Evolutionary conservation across 2,888 invertebrate species (phyloP).

Genomic region (Tipula helvola): DNA sequence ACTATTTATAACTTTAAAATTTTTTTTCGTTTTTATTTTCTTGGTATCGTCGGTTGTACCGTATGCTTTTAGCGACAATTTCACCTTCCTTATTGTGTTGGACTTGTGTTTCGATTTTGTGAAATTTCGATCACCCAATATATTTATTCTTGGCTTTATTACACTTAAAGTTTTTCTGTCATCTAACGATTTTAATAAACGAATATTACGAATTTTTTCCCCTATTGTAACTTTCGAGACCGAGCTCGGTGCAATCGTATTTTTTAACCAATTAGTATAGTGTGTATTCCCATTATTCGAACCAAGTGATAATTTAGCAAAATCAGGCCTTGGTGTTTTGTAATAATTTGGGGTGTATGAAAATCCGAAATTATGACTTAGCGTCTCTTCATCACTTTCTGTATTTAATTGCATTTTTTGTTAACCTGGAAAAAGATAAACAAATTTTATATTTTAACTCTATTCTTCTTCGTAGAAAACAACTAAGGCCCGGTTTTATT

Average conservation of each 20-base stretch:
- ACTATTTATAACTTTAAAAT: background rate
- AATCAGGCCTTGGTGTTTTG: background rate
- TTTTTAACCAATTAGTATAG: background rate
- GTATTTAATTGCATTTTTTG: constrained; percentile 34
- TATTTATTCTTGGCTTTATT: background rate
- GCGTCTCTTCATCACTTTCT: constrained; percentile 29
- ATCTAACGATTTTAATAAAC: background rate
- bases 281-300: background rate
- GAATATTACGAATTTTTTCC: background rate
- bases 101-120: background rate
- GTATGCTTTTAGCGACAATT: background rate
- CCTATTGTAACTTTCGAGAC: background rate
- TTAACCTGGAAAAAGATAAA: constrained; percentile 13
- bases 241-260: background rate
- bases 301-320: background rate
- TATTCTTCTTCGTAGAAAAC: background rate
- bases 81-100: background rate
- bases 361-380: constrained; percentile 19
- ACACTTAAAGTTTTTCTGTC: background rate
- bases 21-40: background rate
- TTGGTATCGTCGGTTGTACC: background rate
- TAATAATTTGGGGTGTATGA: background rate
- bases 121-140: background rate
- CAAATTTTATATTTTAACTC: background rate
- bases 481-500: background rate